Conservation (phyloP, 2,888 invertebrate species). For the Mycalesis mineus region DNA sequence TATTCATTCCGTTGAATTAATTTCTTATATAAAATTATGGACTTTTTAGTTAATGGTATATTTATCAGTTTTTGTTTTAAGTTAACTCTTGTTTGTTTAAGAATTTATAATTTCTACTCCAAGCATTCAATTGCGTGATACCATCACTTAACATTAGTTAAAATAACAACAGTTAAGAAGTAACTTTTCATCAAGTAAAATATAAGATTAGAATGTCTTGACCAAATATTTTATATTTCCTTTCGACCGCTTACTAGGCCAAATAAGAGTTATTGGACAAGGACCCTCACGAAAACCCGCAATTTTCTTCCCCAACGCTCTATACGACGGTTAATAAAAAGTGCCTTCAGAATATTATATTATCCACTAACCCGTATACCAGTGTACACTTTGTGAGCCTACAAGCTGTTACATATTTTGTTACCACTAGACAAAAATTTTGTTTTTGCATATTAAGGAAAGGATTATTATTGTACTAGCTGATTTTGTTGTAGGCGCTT, state of each 20-base stretch:
- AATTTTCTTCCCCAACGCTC: neutral
- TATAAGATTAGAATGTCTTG: too few relatives aligned
- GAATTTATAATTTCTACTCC: too few relatives aligned
- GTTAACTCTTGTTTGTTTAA: too few relatives aligned
- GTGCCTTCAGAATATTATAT: neutral
- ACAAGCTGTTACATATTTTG: neutral
- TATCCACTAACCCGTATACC: neutral
- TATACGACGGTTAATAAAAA: conserved; percentile 4
- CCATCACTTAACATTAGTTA: too few relatives aligned
- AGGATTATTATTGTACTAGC: neutral
- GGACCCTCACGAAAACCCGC: neutral
- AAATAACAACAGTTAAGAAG: too few relatives aligned
- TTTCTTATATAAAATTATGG: too few relatives aligned
- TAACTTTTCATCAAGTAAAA: too few relatives aligned
- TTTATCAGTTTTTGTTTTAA: too few relatives aligned
- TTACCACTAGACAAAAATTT: neutral
- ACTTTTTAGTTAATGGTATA: too few relatives aligned
- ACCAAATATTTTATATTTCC: neutral
- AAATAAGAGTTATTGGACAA: neutral
- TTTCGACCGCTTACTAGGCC: neutral
- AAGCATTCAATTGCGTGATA: too few relatives aligned
- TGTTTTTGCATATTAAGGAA: neutral
- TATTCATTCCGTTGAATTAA: too few relatives aligned
- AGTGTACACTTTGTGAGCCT: neutral
- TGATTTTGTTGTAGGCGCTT: too few relatives aligned